These are phyloP conservation scores for Megaleporinus macrocephalus DNA, from an alignment of 2,113 vertebrate species.

Conservation along the genomic window DNA sequence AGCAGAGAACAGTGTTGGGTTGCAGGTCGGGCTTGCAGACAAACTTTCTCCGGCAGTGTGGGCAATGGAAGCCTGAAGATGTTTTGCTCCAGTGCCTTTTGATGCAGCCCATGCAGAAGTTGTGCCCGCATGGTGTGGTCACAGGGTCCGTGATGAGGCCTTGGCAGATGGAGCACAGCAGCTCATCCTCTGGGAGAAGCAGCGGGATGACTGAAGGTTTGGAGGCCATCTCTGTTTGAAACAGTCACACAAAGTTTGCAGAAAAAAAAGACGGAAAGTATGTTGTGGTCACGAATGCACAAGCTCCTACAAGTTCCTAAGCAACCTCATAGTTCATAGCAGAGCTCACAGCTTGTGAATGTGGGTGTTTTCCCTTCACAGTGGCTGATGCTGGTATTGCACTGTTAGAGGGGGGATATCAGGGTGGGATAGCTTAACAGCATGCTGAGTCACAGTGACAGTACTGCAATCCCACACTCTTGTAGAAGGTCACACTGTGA, in stretches of 20 bases:
- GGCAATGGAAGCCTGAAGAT: constrained; percentile 55
- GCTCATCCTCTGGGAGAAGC: constrained; percentile 64
- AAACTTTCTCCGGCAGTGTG: constrained; percentile 67
- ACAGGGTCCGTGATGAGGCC: constrained; percentile 68
- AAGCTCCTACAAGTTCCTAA: neutral
- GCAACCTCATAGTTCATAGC: neutral
- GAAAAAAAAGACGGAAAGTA: constrained; percentile 2
- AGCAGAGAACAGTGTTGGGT: constrained; percentile 69
- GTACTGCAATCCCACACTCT: neutral
- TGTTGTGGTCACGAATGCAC: neutral
- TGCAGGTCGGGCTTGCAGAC: constrained; percentile 34
- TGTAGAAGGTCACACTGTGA: neutral
- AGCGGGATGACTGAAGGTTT: constrained; percentile 25
- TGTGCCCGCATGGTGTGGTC: constrained; percentile 80
- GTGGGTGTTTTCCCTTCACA: neutral
- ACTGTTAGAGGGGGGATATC: neutral
- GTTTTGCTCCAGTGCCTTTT: constrained; percentile 51
- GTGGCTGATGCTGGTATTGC: neutral
- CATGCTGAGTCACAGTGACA: constrained; percentile 20
- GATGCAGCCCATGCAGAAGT: constrained; percentile 77
- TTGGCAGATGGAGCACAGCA: constrained; percentile 81
- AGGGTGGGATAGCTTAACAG: neutral
- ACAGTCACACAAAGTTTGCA: neutral
- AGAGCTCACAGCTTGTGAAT: neutral
- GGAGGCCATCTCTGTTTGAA: constrained; percentile 18